phyloP scores from a whole-genome alignment of 2,888 invertebrate genomes.

The Acleris cristana region DNA sequence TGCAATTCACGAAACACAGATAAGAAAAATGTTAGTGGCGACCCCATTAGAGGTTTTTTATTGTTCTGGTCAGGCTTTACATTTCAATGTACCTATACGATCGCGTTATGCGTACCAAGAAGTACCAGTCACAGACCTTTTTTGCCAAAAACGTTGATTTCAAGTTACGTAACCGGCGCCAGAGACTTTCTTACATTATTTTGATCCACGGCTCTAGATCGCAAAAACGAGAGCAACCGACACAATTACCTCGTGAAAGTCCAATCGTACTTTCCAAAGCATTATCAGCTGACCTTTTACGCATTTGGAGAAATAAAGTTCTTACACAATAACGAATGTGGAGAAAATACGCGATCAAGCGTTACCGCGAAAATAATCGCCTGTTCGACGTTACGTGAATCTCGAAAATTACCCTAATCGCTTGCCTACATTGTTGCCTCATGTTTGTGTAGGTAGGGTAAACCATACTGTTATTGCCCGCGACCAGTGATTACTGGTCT shows the following conservation, averaged over 20 bases:
- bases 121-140: slow-evolving; percentile 2
- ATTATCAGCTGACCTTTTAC: slow-evolving; percentile 64
- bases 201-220: slow-evolving; percentile 58
- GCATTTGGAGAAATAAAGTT: slow-evolving; percentile 47
- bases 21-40: no score
- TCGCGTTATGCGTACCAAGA: background rate
- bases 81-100: no score
- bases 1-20: no score
- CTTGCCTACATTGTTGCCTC: background rate
- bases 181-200: slow-evolving; percentile 48
- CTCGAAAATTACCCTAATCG: background rate
- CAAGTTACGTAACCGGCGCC: slow-evolving; percentile 25
- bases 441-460: background rate
- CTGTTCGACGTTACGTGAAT: slow-evolving; percentile 4
- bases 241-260: slow-evolving; percentile 74
- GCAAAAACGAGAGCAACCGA: slow-evolving; percentile 68
- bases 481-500: no score
- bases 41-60: no score
- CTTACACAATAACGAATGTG: slow-evolving; percentile 22
- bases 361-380: slow-evolving; percentile 34
- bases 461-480: no score
- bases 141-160: slow-evolving; percentile 4
- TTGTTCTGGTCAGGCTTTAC: no score
- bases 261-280: slow-evolving; percentile 73
- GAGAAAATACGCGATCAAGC: slow-evolving; percentile 50